Evolutionary conservation across 2,888 invertebrate species (phyloP).

Genomic region (Drosophila neutralis): DNA sequence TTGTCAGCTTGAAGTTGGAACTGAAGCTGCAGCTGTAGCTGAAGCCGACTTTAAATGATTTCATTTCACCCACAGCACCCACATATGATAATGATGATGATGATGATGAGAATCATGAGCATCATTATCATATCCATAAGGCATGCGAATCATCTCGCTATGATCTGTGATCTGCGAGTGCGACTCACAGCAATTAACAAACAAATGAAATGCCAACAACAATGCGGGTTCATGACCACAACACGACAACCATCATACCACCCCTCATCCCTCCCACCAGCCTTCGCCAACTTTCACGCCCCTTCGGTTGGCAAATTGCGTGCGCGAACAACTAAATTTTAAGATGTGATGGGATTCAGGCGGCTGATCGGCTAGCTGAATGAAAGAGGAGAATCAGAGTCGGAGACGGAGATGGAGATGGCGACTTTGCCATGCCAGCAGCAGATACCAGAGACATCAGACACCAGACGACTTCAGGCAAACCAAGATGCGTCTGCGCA

Average conservation of each 20-base stretch:
- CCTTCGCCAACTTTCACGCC: background rate
- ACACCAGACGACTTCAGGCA: conserved; percentile 7
- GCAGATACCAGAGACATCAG: background rate
- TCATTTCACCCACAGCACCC: conserved; percentile 77
- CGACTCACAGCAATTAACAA: conserved; percentile 68
- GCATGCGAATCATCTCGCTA: conserved; percentile 40
- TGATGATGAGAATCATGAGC: conserved; percentile 22
- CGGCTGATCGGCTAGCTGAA: conserved; percentile 14
- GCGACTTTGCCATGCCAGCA: background rate
- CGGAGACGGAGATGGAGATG: background rate
- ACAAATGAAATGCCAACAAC: conserved; percentile 75
- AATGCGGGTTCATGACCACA: conserved; percentile 79
- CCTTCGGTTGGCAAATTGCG: conserved; percentile 50
- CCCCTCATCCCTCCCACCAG: background rate
- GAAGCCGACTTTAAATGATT: conserved; percentile 46
- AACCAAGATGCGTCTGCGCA: conserved; percentile 66
- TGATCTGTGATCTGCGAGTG: conserved; percentile 22
- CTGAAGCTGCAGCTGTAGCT: background rate
- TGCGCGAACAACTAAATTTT: conserved; percentile 65
- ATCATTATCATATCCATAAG: conserved; percentile 55
- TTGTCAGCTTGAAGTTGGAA: conserved; percentile 32
- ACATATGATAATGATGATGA: conserved; percentile 26
- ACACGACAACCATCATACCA: conserved; percentile 11
- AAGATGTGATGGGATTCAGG: conserved; percentile 52
- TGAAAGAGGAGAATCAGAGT: conserved; percentile 5